A percentile compares a stretch with the other conserved stretches of the same genome.
Conservation (phyloP, 2,888 invertebrate species). For the Tridacna gigas region DNA sequence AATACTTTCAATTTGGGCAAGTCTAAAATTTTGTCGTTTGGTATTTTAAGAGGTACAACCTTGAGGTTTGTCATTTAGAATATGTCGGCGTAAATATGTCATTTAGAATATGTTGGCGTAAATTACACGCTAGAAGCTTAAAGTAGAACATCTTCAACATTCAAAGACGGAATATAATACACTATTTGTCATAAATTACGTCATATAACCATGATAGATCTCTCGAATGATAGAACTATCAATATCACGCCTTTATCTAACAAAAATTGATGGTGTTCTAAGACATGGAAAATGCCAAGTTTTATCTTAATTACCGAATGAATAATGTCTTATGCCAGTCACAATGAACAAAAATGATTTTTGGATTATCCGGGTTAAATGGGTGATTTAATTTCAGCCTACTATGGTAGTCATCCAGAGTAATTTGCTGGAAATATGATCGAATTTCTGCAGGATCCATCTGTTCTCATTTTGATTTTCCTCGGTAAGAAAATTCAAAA, state of each 20-base stretch:
- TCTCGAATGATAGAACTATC: slow-evolving; percentile 22
- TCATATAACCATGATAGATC: slow-evolving; percentile 32
- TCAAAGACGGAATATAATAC: neutral
- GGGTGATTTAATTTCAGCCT: slow-evolving; percentile 43
- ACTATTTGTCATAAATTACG: slow-evolving; percentile 20
- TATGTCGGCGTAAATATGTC: neutral
- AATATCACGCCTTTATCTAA: slow-evolving; percentile 30
- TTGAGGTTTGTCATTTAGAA: neutral
- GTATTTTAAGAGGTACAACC: no score
- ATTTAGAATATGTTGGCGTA: neutral
- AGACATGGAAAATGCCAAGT: slow-evolving; percentile 36
- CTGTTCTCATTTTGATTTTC: slow-evolving; percentile 15
- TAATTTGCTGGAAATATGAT: slow-evolving; percentile 24
- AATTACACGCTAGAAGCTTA: neutral
- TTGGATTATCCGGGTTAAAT: slow-evolving; percentile 51
- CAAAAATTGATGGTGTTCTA: slow-evolving; percentile 28
- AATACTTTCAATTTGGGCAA: no score
- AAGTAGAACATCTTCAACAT: neutral
- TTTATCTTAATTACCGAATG: slow-evolving; percentile 64
- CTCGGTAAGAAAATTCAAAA: no score
- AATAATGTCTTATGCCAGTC: slow-evolving; percentile 59
- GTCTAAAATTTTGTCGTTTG: no score
- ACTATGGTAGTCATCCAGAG: slow-evolving; percentile 18
- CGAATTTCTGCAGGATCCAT: slow-evolving; percentile 30
- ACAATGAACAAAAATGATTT: slow-evolving; percentile 66